Evolutionary conservation across 2,113 vertebrate genomes (phyloP).

Genomic region (Pongo abelii): DNA sequence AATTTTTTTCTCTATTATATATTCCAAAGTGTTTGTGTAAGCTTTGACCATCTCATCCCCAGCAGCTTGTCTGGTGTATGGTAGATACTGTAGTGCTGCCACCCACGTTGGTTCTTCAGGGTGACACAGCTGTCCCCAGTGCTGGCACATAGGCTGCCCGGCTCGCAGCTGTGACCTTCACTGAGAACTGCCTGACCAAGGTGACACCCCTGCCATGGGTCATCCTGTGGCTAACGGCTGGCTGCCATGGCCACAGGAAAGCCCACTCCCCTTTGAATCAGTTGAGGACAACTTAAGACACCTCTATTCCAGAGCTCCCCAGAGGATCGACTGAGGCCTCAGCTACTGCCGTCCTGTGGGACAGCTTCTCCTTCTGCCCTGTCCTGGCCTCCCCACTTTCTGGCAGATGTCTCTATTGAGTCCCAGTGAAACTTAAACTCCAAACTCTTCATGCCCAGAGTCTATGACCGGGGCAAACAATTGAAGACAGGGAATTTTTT

Average conservation of each 20-base stretch:
- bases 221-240: background rate
- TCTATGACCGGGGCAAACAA: background rate
- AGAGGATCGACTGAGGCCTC: no score
- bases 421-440: rapidly evolving
- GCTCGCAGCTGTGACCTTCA: background rate
- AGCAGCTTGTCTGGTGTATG: background rate
- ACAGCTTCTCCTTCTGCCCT: no score
- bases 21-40: background rate
- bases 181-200: background rate
- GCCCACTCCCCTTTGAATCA: background rate
- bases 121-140: background rate
- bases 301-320: background rate
- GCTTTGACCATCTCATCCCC: background rate
- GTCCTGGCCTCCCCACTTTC: background rate
- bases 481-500: no score
- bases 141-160: background rate
- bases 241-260: background rate
- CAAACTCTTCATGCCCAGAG: background rate
- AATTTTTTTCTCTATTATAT: background rate
- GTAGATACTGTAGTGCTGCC: background rate
- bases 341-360: rapidly evolving
- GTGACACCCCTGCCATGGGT: background rate
- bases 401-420: background rate
- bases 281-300: no score
- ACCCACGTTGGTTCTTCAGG: background rate